phyloP scores from a whole-genome alignment of 1,140 invertebrate genomes.

The Eupeodes corollae region DNA sequence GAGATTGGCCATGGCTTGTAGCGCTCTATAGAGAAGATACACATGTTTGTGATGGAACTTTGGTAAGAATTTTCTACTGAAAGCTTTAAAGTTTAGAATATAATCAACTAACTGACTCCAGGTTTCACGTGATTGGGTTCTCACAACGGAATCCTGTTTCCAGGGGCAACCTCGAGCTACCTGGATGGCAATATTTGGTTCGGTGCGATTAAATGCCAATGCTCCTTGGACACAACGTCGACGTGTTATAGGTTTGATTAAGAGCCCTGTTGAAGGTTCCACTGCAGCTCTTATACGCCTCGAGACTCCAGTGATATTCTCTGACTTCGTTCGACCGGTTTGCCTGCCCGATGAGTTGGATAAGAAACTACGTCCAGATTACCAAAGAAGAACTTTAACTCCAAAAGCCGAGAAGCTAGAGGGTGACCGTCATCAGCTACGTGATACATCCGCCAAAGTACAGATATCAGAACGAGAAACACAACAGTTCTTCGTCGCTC shows the following conservation, averaged over 20 bases:
- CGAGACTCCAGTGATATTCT: slow-evolving; percentile 59
- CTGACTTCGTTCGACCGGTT: slow-evolving; percentile 71
- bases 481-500: slow-evolving; percentile 31
- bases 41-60: slow-evolving; percentile 77
- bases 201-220: slow-evolving; percentile 59
- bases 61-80: slow-evolving; percentile 38
- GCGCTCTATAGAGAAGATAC: slow-evolving; percentile 70
- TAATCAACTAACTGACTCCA: slow-evolving; percentile 1
- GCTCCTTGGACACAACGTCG: slow-evolving; percentile 81
- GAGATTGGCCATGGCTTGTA: slow-evolving; percentile 85
- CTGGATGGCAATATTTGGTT: slow-evolving; percentile 69
- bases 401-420: slow-evolving; percentile 29
- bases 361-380: slow-evolving; percentile 17
- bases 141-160: slow-evolving; percentile 82
- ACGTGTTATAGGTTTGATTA: slow-evolving; percentile 71
- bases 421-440: slow-evolving; percentile 1
- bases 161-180: slow-evolving; percentile 77
- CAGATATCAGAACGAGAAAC: slow-evolving; percentile 24
- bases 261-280: slow-evolving; percentile 78
- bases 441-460: neutral
- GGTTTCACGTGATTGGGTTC: slow-evolving; percentile 63
- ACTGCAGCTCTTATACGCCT: slow-evolving; percentile 70
- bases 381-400: slow-evolving; percentile 21
- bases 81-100: neutral
- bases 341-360: slow-evolving; percentile 53